Conservation (phyloP, 2,797 vertebrate genomes). For the Perodicticus potto region DNA sequence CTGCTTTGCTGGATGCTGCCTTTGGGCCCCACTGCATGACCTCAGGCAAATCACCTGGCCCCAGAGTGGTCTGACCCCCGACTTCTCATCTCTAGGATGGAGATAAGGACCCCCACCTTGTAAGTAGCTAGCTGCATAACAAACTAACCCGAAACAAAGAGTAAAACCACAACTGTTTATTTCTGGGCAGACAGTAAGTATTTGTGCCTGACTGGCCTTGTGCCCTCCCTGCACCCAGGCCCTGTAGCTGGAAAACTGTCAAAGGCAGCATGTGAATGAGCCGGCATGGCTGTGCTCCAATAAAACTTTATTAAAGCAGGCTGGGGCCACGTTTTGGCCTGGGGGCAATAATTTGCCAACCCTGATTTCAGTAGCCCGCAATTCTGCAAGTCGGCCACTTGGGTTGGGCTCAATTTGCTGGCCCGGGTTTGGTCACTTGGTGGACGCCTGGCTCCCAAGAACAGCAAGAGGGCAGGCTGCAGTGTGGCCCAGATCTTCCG, state of each 20-base stretch:
- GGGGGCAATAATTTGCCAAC: rapidly evolving
- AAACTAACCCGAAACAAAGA: not conserved
- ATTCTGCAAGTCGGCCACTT: rapidly evolving
- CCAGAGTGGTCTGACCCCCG: rapidly evolving
- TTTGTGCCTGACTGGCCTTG: rapidly evolving
- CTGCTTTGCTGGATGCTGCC: rapidly evolving
- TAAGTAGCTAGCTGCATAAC: rapidly evolving
- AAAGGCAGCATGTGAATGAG: rapidly evolving
- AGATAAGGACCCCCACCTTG: rapidly evolving
- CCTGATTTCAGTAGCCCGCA: not conserved
- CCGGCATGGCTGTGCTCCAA: not conserved
- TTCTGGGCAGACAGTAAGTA: not conserved
- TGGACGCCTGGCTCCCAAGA: not conserved
- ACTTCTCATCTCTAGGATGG: not conserved
- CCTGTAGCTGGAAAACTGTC: rapidly evolving
- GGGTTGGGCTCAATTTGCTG: not conserved
- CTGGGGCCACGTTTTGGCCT: not conserved
- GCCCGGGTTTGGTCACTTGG: not conserved
- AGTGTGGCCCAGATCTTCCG: rapidly evolving
- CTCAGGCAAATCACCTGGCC: rapidly evolving
- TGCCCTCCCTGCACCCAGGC: not conserved
- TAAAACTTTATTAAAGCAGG: not conserved
- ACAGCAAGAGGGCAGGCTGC: not conserved
- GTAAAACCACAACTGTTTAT: not conserved
- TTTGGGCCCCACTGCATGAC: rapidly evolving